These are phyloP conservation scores for Cyphotilapia sp. DNA, from an alignment of 2,113 vertebrate genomes.

Conservation along the genomic window DNA sequence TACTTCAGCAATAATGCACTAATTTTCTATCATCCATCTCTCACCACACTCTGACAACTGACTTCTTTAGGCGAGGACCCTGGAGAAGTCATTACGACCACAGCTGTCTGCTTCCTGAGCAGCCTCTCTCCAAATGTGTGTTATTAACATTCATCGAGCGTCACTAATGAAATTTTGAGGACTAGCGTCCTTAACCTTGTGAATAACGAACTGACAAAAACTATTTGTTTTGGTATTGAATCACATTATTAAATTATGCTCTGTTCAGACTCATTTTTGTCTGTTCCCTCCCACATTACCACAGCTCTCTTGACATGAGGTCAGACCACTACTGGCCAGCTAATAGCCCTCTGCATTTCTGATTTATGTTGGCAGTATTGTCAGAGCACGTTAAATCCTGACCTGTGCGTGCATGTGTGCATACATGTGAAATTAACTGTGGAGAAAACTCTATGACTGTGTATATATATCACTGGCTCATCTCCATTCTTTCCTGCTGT, in stretches of 20 bases:
- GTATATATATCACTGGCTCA: not conserved
- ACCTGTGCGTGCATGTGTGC: not conserved
- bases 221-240: not conserved
- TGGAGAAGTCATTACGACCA: constrained; percentile 11
- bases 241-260: not conserved
- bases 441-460: not conserved
- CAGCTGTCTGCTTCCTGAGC: not conserved
- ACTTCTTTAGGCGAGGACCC: not conserved
- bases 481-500: not conserved
- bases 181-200: not conserved
- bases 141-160: constrained; percentile 11
- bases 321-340: not conserved
- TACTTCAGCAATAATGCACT: not conserved
- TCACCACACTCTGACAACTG: not conserved
- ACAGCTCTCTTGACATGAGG: not conserved
- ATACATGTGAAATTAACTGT: not conserved
- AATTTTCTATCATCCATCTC: not conserved
- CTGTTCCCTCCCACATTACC: not conserved
- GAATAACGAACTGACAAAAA: constrained; percentile 1
- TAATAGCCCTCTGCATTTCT: not conserved
- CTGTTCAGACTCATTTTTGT: not conserved
- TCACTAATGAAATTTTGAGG: not conserved
- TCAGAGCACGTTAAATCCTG: not conserved
- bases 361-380: not conserved
- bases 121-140: not conserved